Evolutionary conservation across 1,140 invertebrate species (phyloP), one percentile per base, ranked within the genome.

Genomic region (Bombus impatiens): DNA sequence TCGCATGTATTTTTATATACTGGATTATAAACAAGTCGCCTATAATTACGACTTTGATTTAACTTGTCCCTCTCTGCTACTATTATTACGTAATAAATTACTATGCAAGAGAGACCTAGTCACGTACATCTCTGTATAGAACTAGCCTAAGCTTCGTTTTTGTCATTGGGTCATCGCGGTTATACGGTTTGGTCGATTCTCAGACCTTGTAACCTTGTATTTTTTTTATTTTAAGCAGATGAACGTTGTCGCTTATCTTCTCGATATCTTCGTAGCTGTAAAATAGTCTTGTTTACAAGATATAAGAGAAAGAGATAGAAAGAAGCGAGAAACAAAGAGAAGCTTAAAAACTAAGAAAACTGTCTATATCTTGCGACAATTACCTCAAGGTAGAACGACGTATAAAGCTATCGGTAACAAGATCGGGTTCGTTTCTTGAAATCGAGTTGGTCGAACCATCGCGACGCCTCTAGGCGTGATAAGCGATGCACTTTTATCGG

Each of bases 401-500:
- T 68, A 62, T 47, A 79, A 68, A 79, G 68, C 13, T 53, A 22
- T 47, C 32, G 25, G 3, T 12, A 22, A 71, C 22, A 32, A 8
- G 12, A 59, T 72, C 47, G 32, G 32, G 32, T 35, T 47, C 35
- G 68, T 59, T 28, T 37, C 37, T 70, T 22, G 13, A 53, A 35
- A 25, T 18, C 35, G 1, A 12, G 42, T 37, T 32, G 32, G 13
- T n/a, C 13, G 5, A 22, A 77, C 32, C 67, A 47, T 71, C 76
- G 28, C 40, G 67, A 84, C 53, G 47, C 53, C 62, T 42, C 15
- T 72, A 44, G 75, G 10, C 12, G 5, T 18, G 68, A 62, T 72
- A 85, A 72, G 25, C 32, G 32, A 10, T 47, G 77, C 25, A 71
- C 6, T 84, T 71, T 84, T 75, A 86, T 81, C 79, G 37, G 32